Base-by-base conservation (phyloP, 2,888 invertebrate genomes). In the Prosapia bicincta region DNA sequence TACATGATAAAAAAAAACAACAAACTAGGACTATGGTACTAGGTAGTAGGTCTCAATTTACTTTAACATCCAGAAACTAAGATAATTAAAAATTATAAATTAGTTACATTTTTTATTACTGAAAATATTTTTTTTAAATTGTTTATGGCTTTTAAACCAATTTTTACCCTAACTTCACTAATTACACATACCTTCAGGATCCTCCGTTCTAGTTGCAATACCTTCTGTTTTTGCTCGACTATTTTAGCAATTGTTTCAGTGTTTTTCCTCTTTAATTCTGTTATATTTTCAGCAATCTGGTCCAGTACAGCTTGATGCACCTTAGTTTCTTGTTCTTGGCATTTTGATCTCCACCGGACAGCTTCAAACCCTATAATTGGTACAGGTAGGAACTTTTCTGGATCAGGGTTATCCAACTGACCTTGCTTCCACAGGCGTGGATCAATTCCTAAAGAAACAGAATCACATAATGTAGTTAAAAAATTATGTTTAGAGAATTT, bases 401-500 rank as follows among this genome's bases (percentile, higher is more conserved):
- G 91, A 85, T 98, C 95, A 0, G 99, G 99, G 87, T 99, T 99
- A 83, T 98, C 98, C 28, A 92, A 87, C 82, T 97, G 96, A 0
- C 98, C 98, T 85, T 99, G 98, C 82, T 94, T 93, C 99, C 99
- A 99, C 81, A 98, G 88, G 78, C 96, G 88, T 69, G 92, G 91
- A 85, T 98, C 97, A 83, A 98, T 93, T n/a, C 97, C 94, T 91
- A 84, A n/a, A n/a, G n/a, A n/a, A n/a, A n/a, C n/a, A n/a, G n/a
- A n/a, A n/a, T n/a, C n/a, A n/a, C n/a, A n/a, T n/a, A n/a, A n/a
- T n/a, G n/a, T n/a, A n/a, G n/a, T n/a, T n/a, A n/a, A n/a, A n/a
- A n/a, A n/a, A n/a, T n/a, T n/a, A n/a, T n/a, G n/a, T n/a, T n/a
- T n/a, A n/a, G n/a, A n/a, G n/a, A n/a, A n/a, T n/a, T n/a, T n/a